These are phyloP conservation scores for Zosterops lateralis DNA, from an alignment of 2,113 vertebrate genomes.

Conservation along the genomic window DNA sequence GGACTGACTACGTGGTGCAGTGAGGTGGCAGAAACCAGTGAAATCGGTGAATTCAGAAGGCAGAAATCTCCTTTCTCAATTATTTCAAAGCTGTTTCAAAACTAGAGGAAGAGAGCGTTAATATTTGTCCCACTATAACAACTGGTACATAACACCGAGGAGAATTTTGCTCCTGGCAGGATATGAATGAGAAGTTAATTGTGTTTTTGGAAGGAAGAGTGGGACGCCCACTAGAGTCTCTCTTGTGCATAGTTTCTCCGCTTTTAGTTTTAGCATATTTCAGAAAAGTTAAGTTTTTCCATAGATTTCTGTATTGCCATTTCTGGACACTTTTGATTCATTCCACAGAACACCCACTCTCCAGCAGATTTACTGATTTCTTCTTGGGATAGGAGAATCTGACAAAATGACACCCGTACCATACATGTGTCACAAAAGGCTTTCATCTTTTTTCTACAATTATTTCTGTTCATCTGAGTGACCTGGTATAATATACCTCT, in stretches of 20 bases:
- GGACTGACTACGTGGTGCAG: background rate
- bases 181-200: slow-evolving; percentile 36
- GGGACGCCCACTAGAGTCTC: slow-evolving; percentile 5
- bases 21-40: background rate
- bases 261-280: background rate
- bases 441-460: background rate
- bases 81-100: background rate
- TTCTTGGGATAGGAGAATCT: background rate
- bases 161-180: background rate
- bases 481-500: background rate
- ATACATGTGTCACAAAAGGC: background rate
- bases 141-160: background rate
- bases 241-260: background rate
- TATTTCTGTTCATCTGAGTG: background rate
- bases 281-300: background rate
- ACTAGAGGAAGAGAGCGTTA: background rate
- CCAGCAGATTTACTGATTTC: slow-evolving; percentile 3
- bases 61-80: background rate
- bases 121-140: background rate
- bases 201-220: slow-evolving; percentile 7
- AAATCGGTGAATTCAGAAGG: too few species aligned
- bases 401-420: background rate
- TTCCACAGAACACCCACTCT: slow-evolving; percentile 18
- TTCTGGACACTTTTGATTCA: slow-evolving; percentile 24
- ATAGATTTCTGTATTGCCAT: background rate